Conservation (phyloP, 2,113 vertebrate species). For the Platysteira castanea region DNA sequence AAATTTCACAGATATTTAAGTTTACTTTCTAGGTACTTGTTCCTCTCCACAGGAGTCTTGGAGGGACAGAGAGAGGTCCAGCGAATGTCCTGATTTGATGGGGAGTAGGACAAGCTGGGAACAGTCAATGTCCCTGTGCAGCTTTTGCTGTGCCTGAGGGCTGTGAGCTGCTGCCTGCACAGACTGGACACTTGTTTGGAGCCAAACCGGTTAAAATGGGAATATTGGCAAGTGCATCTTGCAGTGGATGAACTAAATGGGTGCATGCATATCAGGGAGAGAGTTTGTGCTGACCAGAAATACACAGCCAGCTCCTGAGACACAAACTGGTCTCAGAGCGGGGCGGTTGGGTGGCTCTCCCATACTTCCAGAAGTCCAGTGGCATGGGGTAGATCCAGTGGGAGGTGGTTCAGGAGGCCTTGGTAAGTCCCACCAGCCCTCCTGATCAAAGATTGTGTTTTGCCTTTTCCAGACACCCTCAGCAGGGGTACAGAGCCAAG, state of each 20-base stretch:
- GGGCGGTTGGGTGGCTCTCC: not conserved
- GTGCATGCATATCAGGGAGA: not conserved
- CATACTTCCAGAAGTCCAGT: not conserved
- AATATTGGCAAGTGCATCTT: not conserved
- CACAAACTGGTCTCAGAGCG: not conserved
- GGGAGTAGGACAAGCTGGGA: not conserved
- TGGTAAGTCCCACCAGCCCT: not conserved
- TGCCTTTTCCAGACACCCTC: not conserved
- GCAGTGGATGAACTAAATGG: not conserved
- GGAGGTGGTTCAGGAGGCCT: not conserved
- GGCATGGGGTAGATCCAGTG: not conserved
- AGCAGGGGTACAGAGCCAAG: not conserved
- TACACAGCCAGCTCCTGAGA: not conserved
- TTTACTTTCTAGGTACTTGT: conserved; percentile 18
- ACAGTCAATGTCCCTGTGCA: rapidly evolving
- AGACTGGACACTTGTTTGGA: not conserved
- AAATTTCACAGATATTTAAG: conserved; percentile 33
- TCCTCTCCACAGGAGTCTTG: not conserved
- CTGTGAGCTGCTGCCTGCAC: not conserved
- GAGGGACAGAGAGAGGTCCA: not conserved
- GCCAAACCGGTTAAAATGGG: not conserved
- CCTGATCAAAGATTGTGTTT: not conserved
- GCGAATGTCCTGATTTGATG: not conserved
- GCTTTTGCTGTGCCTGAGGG: not conserved
- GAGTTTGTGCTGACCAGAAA: not conserved